Base-by-base conservation (phyloP, 92 coral and sea anemone species). In the Palythoa heliodiscus region DNA sequence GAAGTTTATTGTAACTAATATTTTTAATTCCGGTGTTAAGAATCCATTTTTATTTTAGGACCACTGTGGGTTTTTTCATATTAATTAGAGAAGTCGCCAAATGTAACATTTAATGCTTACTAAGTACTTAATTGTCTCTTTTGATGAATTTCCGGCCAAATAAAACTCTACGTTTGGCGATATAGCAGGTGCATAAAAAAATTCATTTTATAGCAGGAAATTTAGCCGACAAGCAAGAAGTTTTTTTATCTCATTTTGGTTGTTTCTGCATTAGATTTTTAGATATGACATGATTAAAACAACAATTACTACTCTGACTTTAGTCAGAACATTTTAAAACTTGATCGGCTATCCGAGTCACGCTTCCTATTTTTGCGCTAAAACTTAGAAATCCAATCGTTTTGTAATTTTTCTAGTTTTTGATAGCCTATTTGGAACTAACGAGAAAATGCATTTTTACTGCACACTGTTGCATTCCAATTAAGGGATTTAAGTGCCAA, bases 141-240 rank as follows among this genome's bases (percentile, higher is more conserved):
- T 50, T 64, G 61, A 80, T 22, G 74, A 70, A 80, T 80, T 80
- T 80, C 84, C 84, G 84, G 61, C 47, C 84, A 80, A 22, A 80
- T 19, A 23, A 80, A 80, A 80, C 54, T 61, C 39, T n/a, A 24
- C 20, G 60, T 43, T 48, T 68, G 70, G 73, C 84, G 12, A 1
- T 13, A 55, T 64, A 64, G 64, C 84, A 80, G 84, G 84, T 80
- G 84, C 74, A 66, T 20, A 61, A 23, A 29, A 6, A 54, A 80
- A 80, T 48, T 38, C 73, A 24, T 80, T 80, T 68, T 53, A 80
- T 19, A 66, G 66, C 84, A 66, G 84, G 73, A 80, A 40, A 80
- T 50, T 80, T 20, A 47, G 23, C 20, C 23, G 16, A 64, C 58
- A 7, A 24, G 17, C 22, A 63, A 52, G 13, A 39, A 10, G 3